phyloP scores from a whole-genome alignment of 53 echinoderm and acorn worm species.

The Zoroaster sp. region DNA sequence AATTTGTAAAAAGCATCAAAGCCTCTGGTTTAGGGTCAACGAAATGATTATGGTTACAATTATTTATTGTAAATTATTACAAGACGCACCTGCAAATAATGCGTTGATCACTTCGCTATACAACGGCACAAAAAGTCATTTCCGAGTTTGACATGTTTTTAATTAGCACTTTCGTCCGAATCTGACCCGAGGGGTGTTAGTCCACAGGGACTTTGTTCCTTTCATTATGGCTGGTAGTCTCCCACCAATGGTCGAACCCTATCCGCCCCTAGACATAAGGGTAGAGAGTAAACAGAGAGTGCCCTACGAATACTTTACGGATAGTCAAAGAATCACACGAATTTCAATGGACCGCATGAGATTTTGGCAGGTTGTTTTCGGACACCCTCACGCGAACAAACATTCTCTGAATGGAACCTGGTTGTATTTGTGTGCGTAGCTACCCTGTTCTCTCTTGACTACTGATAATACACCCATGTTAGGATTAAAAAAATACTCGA shows the following conservation, averaged over 20 bases:
- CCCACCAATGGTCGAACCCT: neutral
- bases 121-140: conserved; percentile 9
- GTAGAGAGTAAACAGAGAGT: neutral
- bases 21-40: neutral
- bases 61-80: conserved; percentile 9
- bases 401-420: neutral
- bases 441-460: neutral
- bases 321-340: neutral
- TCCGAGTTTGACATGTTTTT: conserved; percentile 33
- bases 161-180: conserved; percentile 12
- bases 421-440: neutral
- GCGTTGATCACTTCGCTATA: neutral
- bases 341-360: neutral
- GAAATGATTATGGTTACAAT: neutral
- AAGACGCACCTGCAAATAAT: neutral
- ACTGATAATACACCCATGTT: neutral
- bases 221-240: neutral
- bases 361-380: conserved; percentile 21
- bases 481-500: no score
- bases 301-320: neutral
- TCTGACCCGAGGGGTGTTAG: conserved; percentile 8
- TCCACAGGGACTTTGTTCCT: neutral
- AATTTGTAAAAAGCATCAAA: neutral
- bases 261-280: neutral
- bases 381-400: conserved; percentile 25